Conservation (phyloP, 2,888 invertebrate species). For the Mythimna albipuncta region DNA sequence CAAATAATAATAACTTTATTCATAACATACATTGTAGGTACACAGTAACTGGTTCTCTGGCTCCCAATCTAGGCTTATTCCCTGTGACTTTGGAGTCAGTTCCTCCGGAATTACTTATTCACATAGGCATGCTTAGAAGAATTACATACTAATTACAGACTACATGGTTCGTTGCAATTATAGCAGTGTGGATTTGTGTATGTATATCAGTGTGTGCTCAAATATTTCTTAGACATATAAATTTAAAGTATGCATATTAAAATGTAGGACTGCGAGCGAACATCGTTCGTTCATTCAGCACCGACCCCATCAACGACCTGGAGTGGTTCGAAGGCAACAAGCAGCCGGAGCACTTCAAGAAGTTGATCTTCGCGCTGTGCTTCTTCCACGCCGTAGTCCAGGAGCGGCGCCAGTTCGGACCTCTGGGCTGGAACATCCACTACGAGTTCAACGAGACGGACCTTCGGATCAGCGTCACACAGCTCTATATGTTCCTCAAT, state of each 20-base stretch:
- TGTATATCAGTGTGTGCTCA: too few relatives aligned
- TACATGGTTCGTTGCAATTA: too few relatives aligned
- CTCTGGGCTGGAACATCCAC: constrained; percentile 98
- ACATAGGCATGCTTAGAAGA: too few relatives aligned
- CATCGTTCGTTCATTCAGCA: constrained; percentile 95
- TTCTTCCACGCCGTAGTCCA: constrained; percentile 98
- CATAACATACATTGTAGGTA: too few relatives aligned
- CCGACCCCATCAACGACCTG: constrained; percentile 96
- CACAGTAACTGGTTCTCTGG: too few relatives aligned
- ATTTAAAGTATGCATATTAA: neutral
- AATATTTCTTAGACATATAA: neutral
- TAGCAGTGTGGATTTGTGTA: too few relatives aligned
- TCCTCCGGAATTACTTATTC: too few relatives aligned
- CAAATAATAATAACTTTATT: too few relatives aligned
- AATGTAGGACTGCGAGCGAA: constrained; percentile 93
- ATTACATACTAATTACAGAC: too few relatives aligned
- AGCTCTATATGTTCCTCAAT: constrained; percentile 96
- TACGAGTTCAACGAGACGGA: constrained; percentile 99
- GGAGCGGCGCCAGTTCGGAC: constrained; percentile 97
- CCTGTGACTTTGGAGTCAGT: too few relatives aligned
- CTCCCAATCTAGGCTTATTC: too few relatives aligned
- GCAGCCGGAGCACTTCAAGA: constrained; percentile 95
- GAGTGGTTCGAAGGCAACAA: constrained; percentile 97
- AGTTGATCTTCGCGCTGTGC: constrained; percentile 96
- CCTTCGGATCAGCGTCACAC: constrained; percentile 96